Evolutionary conservation across 2,888 invertebrate species (phyloP).

Genomic region (Caenorhabditis angaria): DNA sequence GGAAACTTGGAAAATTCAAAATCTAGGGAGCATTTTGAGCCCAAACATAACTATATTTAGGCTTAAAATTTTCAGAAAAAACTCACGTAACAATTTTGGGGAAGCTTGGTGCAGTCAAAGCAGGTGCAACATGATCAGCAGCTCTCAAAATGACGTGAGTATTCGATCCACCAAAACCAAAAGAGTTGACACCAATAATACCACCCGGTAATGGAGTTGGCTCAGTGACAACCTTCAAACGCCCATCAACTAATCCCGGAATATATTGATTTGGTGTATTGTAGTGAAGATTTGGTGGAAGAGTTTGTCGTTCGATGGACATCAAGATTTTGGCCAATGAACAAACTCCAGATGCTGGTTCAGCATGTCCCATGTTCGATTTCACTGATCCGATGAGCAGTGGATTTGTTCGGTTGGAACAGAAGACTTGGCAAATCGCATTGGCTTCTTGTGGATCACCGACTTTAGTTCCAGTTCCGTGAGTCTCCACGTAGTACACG

Average conservation of each 20-base stretch:
- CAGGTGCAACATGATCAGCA: constrained; percentile 47
- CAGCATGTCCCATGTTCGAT: constrained; percentile 98
- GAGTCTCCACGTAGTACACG: constrained; percentile 92
- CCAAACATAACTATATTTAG: too few relatives aligned
- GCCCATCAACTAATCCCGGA: constrained; percentile 87
- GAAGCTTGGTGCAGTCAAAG: constrained; percentile 47
- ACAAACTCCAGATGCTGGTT: constrained; percentile 78
- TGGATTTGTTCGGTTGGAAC: constrained; percentile 82
- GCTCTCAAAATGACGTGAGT: constrained; percentile 83
- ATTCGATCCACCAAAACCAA: constrained; percentile 95
- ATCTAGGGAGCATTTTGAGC: too few relatives aligned
- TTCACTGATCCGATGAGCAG: constrained; percentile 94
- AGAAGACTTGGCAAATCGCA: constrained; percentile 90
- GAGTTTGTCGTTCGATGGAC: constrained; percentile 88
- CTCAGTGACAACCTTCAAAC: constrained; percentile 85
- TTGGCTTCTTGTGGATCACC: constrained; percentile 99
- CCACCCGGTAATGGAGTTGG: constrained; percentile 88
- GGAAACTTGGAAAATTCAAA: too few relatives aligned
- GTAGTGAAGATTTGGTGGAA: constrained; percentile 92
- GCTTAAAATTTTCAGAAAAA: neutral
- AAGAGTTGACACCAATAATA: constrained; percentile 91
- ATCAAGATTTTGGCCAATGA: constrained; percentile 74
- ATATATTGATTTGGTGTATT: constrained; percentile 87
- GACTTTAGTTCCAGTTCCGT: constrained; percentile 96
- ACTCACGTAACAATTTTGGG: constrained; percentile 61